Base-by-base conservation (phyloP, 2,888 invertebrate species). In the Nomada hirtipes region DNA sequence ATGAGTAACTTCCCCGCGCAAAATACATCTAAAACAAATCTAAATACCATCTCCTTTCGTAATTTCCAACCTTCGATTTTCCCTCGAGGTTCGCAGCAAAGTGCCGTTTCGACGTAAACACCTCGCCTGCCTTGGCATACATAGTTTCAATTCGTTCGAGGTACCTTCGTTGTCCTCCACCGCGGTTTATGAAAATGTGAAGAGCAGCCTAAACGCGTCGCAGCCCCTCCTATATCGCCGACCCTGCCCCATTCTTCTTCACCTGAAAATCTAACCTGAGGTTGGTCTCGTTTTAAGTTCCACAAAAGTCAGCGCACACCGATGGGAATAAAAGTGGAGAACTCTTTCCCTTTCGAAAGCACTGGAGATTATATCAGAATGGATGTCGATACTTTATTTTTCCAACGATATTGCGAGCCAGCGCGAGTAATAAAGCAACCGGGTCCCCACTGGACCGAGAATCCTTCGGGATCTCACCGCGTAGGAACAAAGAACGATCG, bases 301-400 rank as follows among this genome's bases (percentile, higher is more conserved):
- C 47, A 23, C 42, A 68, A 64, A 77, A 73, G 72, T 85, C 76
- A 80, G 80, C 83, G 76, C 63, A 79, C 75, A 61, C 76, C 82
- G 86, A 87, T 88, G 78, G 82, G 78, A 82, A 86, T 88, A 84
- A 80, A 71, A 86, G 78, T 82, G 76, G 75, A 73, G 63, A 88
- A 87, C 70, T 86, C 76, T 61, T 68, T 44, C 59, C 68, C 74
- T 76, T 74, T 74, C 65, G 73, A 67, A 86, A 79, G 79, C 79
- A 70, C 64, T 44, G 72, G 74, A 82, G 87, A 88, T 88, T 82
- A 76, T 83, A 88, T 85, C 79, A 78, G 75, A 79, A 73, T 20
- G 68, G 76, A 88, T 86, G 75, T 74, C 82, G 82, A 86, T 86
- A 82, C 79, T 87, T 87, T 88, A 85, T 87, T 86, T 88, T 89